These are phyloP conservation scores for Crypturellus undulatus DNA, from an alignment of 2,113 vertebrate species.

Conservation along the genomic window DNA sequence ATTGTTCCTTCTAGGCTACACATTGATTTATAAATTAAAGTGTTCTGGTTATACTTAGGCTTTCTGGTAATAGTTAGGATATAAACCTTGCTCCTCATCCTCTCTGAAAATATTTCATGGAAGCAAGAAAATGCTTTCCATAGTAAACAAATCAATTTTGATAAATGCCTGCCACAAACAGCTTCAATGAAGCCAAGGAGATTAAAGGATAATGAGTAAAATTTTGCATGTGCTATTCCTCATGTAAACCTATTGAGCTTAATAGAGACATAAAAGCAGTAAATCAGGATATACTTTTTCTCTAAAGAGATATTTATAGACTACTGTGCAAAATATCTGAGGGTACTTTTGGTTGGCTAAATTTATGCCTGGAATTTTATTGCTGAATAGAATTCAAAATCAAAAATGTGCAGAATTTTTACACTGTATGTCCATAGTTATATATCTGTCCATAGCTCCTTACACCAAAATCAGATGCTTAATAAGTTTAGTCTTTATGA, in stretches of 20 bases:
- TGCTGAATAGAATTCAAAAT: background rate
- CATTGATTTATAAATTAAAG: background rate
- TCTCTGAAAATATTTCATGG: background rate
- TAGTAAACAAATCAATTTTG: background rate
- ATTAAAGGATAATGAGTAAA: background rate
- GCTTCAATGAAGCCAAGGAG: background rate
- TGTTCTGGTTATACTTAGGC: background rate
- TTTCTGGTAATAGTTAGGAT: background rate
- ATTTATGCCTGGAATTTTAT: background rate
- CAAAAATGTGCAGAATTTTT: background rate
- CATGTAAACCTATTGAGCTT: background rate
- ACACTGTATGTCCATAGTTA: background rate
- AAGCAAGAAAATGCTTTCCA: background rate
- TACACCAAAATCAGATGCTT: background rate
- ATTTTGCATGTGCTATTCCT: background rate
- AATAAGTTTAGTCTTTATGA: background rate
- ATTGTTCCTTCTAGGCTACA: background rate
- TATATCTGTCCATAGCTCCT: background rate
- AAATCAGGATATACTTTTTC: background rate
- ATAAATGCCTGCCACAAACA: background rate
- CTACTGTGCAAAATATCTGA: background rate
- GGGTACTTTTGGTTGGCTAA: background rate
- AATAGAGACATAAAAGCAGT: background rate
- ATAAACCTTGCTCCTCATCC: background rate
- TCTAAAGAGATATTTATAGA: background rate